These are phyloP conservation scores for Mustelus asterias DNA, from an alignment of 2,113 vertebrate genomes.

Conservation along the genomic window DNA sequence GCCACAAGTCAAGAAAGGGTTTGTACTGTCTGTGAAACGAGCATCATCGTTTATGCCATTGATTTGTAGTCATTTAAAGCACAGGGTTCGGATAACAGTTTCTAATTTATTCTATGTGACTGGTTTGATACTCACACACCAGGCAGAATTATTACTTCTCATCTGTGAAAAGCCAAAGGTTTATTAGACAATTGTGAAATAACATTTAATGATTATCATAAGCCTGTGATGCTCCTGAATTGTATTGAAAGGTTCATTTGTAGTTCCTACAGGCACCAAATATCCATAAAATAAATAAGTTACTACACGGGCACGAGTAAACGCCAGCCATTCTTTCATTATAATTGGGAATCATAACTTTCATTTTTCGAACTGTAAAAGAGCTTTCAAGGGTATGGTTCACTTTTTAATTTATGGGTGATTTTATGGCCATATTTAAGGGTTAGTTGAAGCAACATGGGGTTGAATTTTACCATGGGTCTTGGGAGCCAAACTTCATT, in stretches of 20 bases:
- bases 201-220: neutral
- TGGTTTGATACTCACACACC: neutral
- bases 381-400: neutral
- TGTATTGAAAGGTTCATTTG: neutral
- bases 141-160: neutral
- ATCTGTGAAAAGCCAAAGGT: constrained; percentile 18
- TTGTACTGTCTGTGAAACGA: neutral
- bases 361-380: neutral
- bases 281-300: neutral
- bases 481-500: neutral
- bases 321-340: neutral
- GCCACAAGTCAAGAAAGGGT: neutral
- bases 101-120: neutral
- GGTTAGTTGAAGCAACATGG: neutral
- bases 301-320: neutral
- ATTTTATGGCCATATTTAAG: neutral
- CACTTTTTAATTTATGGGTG: neutral
- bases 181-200: constrained; percentile 2
- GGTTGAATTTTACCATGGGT: neutral
- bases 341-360: neutral
- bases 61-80: constrained; percentile 9
- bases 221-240: neutral
- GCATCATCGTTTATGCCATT: neutral
- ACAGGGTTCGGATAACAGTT: neutral
- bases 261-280: neutral